Evolutionary conservation across 2,888 invertebrate genomes (phyloP).

Genomic region (Pheosia gnoma): DNA sequence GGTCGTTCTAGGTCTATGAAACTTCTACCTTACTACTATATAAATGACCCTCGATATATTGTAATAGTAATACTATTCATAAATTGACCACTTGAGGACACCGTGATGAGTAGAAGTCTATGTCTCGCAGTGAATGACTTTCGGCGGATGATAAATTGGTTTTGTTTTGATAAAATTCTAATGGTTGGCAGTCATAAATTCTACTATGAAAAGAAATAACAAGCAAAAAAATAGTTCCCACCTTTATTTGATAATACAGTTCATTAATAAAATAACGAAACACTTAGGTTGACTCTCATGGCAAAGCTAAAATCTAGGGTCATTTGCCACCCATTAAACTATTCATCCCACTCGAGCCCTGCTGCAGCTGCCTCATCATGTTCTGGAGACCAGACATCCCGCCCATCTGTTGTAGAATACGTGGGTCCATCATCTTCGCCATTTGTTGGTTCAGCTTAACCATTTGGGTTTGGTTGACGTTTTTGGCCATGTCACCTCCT

Average conservation of each 20-base stretch:
- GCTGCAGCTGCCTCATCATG: constrained; percentile 97
- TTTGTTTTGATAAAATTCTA: too few species aligned
- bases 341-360: constrained; percentile 85
- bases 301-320: constrained; percentile 50
- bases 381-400: constrained; percentile 98
- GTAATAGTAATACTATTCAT: too few species aligned
- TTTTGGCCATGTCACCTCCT: constrained; percentile 99
- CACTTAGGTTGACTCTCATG: constrained; percentile 29
- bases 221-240: constrained; percentile 12
- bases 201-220: not conserved
- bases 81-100: too few species aligned
- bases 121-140: too few species aligned
- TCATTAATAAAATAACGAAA: constrained; percentile 31
- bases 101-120: too few species aligned
- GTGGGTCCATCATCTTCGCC: constrained; percentile 99
- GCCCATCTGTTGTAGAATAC: constrained; percentile 98
- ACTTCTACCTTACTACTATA: too few species aligned
- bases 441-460: constrained; percentile 99
- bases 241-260: constrained; percentile 43
- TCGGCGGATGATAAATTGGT: too few species aligned
- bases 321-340: constrained; percentile 86
- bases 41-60: too few species aligned
- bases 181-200: too few species aligned
- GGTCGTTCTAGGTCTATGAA: too few species aligned
- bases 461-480: constrained; percentile 99